These are phyloP conservation scores for Helobdella robusta DNA, from an alignment of 2,888 invertebrate genomes.

Conservation along the genomic window DNA sequence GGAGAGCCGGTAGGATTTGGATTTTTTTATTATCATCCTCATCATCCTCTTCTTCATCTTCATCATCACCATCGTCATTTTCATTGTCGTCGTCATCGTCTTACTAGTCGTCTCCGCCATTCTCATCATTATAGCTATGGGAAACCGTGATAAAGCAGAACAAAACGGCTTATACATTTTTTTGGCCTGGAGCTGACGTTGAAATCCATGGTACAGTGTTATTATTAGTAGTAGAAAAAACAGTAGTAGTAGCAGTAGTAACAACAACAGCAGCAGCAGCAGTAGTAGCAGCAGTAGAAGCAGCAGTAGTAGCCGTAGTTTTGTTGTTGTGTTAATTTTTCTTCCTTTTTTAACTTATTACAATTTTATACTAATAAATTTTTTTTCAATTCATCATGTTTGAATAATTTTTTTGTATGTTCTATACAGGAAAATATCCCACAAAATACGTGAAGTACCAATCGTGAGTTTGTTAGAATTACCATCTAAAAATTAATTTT, in stretches of 20 bases:
- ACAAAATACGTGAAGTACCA: slow-evolving; percentile 24
- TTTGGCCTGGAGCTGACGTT: slow-evolving; percentile 42
- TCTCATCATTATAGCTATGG: slow-evolving; percentile 39
- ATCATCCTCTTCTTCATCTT: neutral
- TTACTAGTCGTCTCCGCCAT: neutral
- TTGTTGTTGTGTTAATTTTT: too few species aligned
- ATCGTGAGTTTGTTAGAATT: too few species aligned
- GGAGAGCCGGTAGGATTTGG: slow-evolving; percentile 40
- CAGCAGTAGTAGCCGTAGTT: too few species aligned
- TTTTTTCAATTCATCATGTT: too few species aligned
- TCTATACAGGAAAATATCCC: slow-evolving; percentile 27
- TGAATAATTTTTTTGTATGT: neutral
- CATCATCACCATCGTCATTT: neutral
- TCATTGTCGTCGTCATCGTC: neutral
- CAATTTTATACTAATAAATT: too few species aligned
- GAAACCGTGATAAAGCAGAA: slow-evolving; percentile 40
- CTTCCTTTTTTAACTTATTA: too few species aligned
- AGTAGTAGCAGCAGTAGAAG: too few species aligned
- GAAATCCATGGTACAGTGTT: slow-evolving; percentile 27
- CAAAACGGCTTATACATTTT: slow-evolving; percentile 40
- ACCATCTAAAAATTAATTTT: too few species aligned
- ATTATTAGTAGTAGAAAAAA: neutral
- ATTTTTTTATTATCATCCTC: neutral
- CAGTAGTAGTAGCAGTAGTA: too few species aligned
- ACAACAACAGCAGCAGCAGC: too few species aligned